A percentile compares a stretch with the other conserved stretches of the same genome.
phyloP scores from a whole-genome alignment of 2,888 invertebrate genomes.

The Cyclophora punctaria region DNA sequence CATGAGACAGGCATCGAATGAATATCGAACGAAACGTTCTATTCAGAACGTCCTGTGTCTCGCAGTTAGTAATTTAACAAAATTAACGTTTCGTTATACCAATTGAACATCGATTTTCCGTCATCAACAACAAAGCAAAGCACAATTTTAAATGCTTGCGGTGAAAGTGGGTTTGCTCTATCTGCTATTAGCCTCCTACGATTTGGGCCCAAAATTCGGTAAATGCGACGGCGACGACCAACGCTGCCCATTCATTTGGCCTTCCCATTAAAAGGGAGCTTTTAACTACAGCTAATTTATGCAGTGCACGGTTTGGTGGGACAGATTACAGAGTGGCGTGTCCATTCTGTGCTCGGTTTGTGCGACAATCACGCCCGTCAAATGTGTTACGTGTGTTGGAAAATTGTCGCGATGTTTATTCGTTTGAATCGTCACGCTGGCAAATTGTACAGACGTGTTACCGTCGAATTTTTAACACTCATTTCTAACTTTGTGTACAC shows the following conservation, averaged over 20 bases:
- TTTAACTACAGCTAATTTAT: slow-evolving; percentile 71
- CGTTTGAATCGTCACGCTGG: slow-evolving; percentile 27
- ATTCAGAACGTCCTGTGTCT: not conserved
- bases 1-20: no score
- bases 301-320: slow-evolving; percentile 60
- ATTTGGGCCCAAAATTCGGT: slow-evolving; percentile 29
- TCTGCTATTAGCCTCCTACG: slow-evolving; percentile 40
- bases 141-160: slow-evolving; percentile 49
- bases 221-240: slow-evolving; percentile 32
- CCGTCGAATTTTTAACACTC: slow-evolving; percentile 1
- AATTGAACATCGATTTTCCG: slow-evolving; percentile 30
- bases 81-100: slow-evolving; percentile 21
- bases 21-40: no score
- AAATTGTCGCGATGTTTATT: slow-evolving; percentile 44
- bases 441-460: slow-evolving; percentile 5
- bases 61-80: slow-evolving; percentile 5
- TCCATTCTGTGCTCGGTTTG: slow-evolving; percentile 42
- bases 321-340: slow-evolving; percentile 68
- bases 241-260: slow-evolving; percentile 62
- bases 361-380: slow-evolving; percentile 48
- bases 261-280: slow-evolving; percentile 66
- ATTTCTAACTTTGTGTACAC: no score
- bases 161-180: slow-evolving; percentile 31
- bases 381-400: slow-evolving; percentile 44
- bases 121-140: slow-evolving; percentile 27